These are phyloP conservation scores for Lasius platythorax DNA, from an alignment of 2,888 invertebrate species.

Conservation along the genomic window DNA sequence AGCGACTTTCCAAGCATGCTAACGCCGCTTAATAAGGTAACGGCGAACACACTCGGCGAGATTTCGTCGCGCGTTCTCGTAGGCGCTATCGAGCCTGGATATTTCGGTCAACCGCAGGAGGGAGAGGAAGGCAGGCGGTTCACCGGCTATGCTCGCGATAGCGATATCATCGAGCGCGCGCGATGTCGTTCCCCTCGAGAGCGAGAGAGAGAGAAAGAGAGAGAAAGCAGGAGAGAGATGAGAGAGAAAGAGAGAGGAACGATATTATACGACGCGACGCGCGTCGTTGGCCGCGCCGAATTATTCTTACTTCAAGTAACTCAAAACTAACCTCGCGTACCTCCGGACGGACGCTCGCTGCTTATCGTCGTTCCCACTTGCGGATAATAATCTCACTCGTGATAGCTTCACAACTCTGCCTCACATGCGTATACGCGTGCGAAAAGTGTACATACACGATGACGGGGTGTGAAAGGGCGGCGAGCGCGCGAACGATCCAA, in stretches of 20 bases:
- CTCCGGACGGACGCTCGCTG: slow-evolving; percentile 11
- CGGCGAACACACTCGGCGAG: background rate
- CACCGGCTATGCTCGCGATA: background rate
- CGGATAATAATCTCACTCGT: background rate
- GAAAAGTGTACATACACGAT: slow-evolving; percentile 47
- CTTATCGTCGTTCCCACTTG: slow-evolving; percentile 24
- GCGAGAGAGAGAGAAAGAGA: no score
- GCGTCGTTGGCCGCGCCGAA: slow-evolving; percentile 49
- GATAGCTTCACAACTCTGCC: background rate
- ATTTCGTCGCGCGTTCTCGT: background rate
- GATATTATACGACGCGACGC: background rate
- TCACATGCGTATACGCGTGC: slow-evolving; percentile 47
- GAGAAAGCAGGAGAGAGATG: no score
- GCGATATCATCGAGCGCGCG: slow-evolving; percentile 15
- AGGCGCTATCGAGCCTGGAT: background rate
- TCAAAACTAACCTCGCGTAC: slow-evolving; percentile 67
- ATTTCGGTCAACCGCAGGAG: slow-evolving; percentile 16
- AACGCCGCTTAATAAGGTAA: slow-evolving; percentile 27
- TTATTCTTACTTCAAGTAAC: slow-evolving; percentile 56
- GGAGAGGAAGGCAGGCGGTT: slow-evolving; percentile 17
- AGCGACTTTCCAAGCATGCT: background rate
- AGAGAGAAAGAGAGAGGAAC: no score
- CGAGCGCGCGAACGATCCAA: slow-evolving; percentile 64
- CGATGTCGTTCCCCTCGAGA: slow-evolving; percentile 54
- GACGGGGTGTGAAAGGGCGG: slow-evolving; percentile 34